phyloP scores from a whole-genome alignment of 1,140 invertebrate species.

The Leptoteleia sp. region DNA sequence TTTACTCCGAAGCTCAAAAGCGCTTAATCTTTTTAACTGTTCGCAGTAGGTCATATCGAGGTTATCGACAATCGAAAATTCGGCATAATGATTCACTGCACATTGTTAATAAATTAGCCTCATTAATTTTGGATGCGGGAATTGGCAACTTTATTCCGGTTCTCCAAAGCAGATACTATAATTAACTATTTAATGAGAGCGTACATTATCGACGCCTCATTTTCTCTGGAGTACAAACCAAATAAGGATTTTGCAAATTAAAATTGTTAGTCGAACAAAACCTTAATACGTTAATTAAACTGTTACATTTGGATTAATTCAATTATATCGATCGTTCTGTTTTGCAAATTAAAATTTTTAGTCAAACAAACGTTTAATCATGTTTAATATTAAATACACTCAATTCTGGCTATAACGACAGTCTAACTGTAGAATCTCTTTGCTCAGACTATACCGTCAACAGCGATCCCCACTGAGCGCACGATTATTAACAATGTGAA shows the following conservation, averaged over 20 bases:
- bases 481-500: no score
- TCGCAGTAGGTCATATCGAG: neutral
- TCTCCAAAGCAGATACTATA: neutral
- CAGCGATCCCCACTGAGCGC: no score
- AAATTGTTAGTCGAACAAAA: no score
- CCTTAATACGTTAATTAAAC: no score
- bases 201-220: neutral
- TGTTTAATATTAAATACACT: no score
- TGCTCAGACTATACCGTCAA: no score
- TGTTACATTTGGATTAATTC: no score
- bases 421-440: no score
- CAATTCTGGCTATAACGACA: no score
- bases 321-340: no score
- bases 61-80: slow-evolving; percentile 18
- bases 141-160: slow-evolving; percentile 1
- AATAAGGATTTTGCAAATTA: neutral
- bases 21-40: slow-evolving; percentile 28
- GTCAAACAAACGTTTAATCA: no score
- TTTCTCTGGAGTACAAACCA: neutral
- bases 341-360: no score
- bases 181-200: slow-evolving; percentile 11
- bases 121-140: slow-evolving; percentile 14
- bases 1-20: slow-evolving; percentile 10
- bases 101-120: slow-evolving; percentile 37
- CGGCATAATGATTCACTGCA: slow-evolving; percentile 6